Evolutionary conservation across 2,888 invertebrate genomes (phyloP).

Genomic region (Agapetus fuscipes): DNA sequence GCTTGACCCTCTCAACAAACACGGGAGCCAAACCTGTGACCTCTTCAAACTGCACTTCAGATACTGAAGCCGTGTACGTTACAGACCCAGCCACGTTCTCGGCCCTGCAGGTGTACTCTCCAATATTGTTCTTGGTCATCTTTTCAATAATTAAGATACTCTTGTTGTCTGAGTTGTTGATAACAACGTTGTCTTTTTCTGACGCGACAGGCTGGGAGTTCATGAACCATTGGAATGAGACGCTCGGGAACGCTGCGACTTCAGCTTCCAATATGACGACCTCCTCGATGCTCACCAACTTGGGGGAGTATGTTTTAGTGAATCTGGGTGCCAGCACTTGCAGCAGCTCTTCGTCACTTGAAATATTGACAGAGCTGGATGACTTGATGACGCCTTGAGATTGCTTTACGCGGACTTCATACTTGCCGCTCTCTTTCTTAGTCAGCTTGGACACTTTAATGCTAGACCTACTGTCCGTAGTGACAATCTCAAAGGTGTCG

Average conservation of each 20-base stretch:
- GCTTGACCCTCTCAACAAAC: conserved; percentile 63
- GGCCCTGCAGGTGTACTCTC: conserved; percentile 77
- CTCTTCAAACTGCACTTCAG: conserved; percentile 43
- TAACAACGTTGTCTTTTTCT: conserved; percentile 60
- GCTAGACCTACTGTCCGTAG: conserved; percentile 52
- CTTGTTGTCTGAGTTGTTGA: conserved; percentile 60
- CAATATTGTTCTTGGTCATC: conserved; percentile 57
- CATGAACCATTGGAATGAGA: conserved; percentile 82
- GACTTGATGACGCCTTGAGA: conserved; percentile 68
- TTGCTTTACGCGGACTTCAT: conserved; percentile 76
- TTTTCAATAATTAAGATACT: conserved; percentile 72
- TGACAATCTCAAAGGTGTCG: conserved; percentile 50
- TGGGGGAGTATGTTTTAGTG: conserved; percentile 59
- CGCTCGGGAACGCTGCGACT: conserved; percentile 67
- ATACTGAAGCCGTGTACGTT: conserved; percentile 69
- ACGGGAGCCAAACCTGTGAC: conserved; percentile 52
- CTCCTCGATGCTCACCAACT: conserved; percentile 60
- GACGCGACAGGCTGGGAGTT: conserved; percentile 62
- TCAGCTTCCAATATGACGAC: conserved; percentile 68
- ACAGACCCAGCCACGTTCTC: conserved; percentile 86
- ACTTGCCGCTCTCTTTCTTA: conserved; percentile 75
- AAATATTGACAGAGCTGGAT: conserved; percentile 72
- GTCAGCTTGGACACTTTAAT: conserved; percentile 57
- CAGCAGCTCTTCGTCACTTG: conserved; percentile 48
- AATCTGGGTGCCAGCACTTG: conserved; percentile 63